Conservation (phyloP, 2,888 invertebrate species). For the Ypsolopha sequella region DNA sequence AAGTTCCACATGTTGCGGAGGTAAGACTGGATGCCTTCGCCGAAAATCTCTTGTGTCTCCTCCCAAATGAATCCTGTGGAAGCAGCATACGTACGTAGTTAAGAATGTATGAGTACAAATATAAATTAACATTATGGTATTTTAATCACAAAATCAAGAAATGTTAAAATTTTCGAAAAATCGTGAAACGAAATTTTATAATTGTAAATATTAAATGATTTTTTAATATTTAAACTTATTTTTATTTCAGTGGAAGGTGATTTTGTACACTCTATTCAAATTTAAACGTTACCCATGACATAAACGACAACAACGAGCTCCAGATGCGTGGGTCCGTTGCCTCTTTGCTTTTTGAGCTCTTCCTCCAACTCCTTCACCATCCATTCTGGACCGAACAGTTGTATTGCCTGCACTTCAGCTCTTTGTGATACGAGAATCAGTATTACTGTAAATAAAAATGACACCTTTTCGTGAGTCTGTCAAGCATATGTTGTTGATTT, state of each 20-base stretch:
- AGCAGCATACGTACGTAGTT: not conserved
- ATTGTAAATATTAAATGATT: too few species aligned
- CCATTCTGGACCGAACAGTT: constrained; percentile 78
- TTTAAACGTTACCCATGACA: constrained; percentile 75
- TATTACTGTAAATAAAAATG: constrained; percentile 72
- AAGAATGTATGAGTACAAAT: too few species aligned
- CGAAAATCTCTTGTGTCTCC: constrained; percentile 91
- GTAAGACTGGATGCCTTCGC: constrained; percentile 88
- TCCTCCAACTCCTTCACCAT: constrained; percentile 75
- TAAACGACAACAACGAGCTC: constrained; percentile 88
- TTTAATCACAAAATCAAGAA: too few species aligned
- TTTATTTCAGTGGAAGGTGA: too few species aligned
- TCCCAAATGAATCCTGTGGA: constrained; percentile 87
- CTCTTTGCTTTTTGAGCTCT: constrained; percentile 79
- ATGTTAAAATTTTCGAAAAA: too few species aligned
- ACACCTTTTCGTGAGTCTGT: too few species aligned
- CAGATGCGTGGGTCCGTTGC: constrained; percentile 86
- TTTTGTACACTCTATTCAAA: too few species aligned
- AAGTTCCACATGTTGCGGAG: constrained; percentile 97
- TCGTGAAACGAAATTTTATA: too few species aligned
- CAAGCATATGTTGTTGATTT: too few species aligned
- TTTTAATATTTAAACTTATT: too few species aligned
- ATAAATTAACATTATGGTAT: too few species aligned
- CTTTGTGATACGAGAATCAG: constrained; percentile 94
- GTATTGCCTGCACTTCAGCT: constrained; percentile 82